These are phyloP conservation scores for Psittacula cyanocephala DNA, from an alignment of 2,113 vertebrate species.

Conservation along the genomic window DNA sequence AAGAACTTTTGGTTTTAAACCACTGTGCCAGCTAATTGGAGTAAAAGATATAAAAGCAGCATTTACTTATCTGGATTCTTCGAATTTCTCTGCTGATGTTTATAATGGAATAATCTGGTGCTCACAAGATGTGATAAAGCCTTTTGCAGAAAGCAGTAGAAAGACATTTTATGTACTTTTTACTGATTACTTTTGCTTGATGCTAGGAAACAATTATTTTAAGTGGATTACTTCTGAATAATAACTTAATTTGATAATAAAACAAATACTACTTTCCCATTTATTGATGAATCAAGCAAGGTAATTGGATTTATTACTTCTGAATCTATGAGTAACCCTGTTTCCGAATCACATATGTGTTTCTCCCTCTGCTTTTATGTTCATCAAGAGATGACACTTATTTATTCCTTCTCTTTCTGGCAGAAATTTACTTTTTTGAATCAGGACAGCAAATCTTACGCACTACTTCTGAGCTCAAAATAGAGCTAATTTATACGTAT, in stretches of 20 bases:
- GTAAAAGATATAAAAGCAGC: neutral
- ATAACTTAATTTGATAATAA: conserved; percentile 60
- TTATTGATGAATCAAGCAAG: conserved; percentile 62
- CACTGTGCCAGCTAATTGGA: neutral
- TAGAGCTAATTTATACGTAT: neutral
- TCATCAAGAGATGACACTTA: conserved; percentile 50
- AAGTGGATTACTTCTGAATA: conserved; percentile 60
- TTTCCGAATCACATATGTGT: conserved; percentile 51
- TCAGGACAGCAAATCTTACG: neutral
- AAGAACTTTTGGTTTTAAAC: neutral
- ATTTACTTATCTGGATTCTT: neutral
- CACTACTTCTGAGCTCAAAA: neutral
- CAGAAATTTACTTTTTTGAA: neutral
- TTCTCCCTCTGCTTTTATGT: conserved; percentile 48
- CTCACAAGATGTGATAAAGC: conserved; percentile 12
- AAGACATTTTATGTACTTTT: conserved; percentile 35
- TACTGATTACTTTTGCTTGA: conserved; percentile 46
- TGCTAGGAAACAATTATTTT: conserved; percentile 61
- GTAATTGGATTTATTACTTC: conserved; percentile 65
- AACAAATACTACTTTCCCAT: conserved; percentile 49
- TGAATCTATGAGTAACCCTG: conserved; percentile 58
- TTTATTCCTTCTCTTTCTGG: conserved; percentile 11
- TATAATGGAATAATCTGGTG: conserved; percentile 1
- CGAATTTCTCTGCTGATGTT: neutral
- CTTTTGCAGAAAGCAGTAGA: conserved; percentile 14